phyloP scores from a whole-genome alignment of 2,797 vertebrate species.

The Zalophus californianus region DNA sequence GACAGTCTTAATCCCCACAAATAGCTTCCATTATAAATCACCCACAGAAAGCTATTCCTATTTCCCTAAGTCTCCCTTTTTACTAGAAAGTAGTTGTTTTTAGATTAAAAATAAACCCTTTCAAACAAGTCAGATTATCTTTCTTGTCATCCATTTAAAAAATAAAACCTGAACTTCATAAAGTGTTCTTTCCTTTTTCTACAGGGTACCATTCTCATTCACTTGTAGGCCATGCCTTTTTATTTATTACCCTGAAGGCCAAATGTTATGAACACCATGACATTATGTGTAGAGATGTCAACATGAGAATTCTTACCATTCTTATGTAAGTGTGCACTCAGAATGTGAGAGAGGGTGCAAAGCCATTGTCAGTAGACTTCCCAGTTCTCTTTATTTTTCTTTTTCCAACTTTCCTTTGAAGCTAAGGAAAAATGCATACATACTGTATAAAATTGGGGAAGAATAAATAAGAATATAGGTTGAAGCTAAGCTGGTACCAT shows the following conservation, averaged over 20 bases:
- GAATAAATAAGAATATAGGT: not conserved
- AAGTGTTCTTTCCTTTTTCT: not conserved
- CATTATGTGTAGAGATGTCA: not conserved
- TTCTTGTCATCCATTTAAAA: slow-evolving; percentile 71
- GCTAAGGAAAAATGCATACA: not conserved
- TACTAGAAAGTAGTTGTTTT: slow-evolving; percentile 75
- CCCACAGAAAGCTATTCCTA: slow-evolving; percentile 25
- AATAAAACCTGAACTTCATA: slow-evolving; percentile 28
- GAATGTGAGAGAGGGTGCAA: not conserved
- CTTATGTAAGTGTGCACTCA: not conserved
- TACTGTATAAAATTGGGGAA: not conserved
- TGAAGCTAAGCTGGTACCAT: not conserved
- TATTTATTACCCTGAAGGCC: not conserved
- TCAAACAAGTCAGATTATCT: slow-evolving; percentile 75
- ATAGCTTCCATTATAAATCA: slow-evolving; percentile 69
- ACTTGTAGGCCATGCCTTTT: not conserved
- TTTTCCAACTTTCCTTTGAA: not conserved
- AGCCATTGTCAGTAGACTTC: not conserved
- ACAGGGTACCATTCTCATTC: not conserved
- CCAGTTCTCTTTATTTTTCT: not conserved
- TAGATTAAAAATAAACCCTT: slow-evolving; percentile 77
- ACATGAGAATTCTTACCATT: not conserved
- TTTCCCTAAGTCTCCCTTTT: slow-evolving; percentile 63
- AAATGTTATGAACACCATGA: not conserved
- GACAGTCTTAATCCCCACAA: slow-evolving; percentile 70